Conservation (phyloP, 2,797 vertebrate species). For the Anguilla megastoma region DNA sequence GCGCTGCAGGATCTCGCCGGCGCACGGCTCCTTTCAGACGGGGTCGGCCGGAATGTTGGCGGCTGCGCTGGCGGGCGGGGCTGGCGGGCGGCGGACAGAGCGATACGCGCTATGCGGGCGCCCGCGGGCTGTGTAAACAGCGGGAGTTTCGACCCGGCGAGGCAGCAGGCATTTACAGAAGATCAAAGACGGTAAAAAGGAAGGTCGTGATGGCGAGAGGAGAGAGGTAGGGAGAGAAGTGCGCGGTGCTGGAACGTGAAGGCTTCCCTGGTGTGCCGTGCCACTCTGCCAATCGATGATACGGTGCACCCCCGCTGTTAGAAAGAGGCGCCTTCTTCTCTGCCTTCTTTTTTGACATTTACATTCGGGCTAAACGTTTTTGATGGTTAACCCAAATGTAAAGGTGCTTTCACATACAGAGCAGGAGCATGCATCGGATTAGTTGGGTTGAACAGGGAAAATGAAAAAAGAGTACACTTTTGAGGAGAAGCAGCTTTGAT, state of each 20-base stretch:
- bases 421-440: neutral
- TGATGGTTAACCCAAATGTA: neutral
- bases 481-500: neutral
- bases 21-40: neutral
- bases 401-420: neutral
- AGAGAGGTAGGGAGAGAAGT: neutral
- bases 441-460: neutral
- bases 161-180: neutral
- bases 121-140: neutral
- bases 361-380: neutral
- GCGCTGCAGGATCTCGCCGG: neutral
- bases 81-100: neutral
- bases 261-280: neutral
- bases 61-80: neutral
- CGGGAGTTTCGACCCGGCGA: neutral
- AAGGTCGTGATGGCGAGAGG: neutral
- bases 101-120: neutral
- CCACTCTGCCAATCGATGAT: neutral
- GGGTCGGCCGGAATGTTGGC: neutral
- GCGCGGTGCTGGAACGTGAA: neutral
- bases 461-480: neutral
- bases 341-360: neutral
- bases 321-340: neutral
- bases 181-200: neutral
- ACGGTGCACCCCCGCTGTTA: neutral